Conservation (phyloP, 2,113 vertebrate species). For the Platichthys flesus region DNA sequence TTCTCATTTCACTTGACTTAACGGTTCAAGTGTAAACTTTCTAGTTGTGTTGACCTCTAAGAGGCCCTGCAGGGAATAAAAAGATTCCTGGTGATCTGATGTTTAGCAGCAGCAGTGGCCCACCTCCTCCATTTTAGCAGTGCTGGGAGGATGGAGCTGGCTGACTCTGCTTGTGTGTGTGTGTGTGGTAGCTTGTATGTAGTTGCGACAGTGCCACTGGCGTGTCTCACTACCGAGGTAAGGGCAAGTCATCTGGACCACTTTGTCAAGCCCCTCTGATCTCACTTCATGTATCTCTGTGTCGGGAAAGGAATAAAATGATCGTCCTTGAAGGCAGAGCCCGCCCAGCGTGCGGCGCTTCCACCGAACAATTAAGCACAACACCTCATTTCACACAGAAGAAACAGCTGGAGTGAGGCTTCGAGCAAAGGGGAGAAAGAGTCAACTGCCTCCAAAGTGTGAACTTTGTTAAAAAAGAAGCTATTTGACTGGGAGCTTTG, state of each 20-base stretch:
- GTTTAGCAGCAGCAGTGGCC: slow-evolving; percentile 72
- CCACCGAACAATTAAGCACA: slow-evolving; percentile 48
- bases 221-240: slow-evolving; percentile 20
- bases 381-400: slow-evolving; percentile 52
- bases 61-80: slow-evolving; percentile 66
- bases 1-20: slow-evolving; percentile 78
- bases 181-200: slow-evolving; percentile 3
- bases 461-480: slow-evolving; percentile 70
- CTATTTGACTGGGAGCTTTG: slow-evolving; percentile 65
- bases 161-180: slow-evolving; percentile 25
- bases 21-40: slow-evolving; percentile 77
- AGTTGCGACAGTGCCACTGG: slow-evolving; percentile 34
- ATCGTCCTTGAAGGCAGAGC: slow-evolving; percentile 35
- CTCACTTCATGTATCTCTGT: slow-evolving; percentile 32
- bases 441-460: slow-evolving; percentile 70
- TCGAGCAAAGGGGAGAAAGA: slow-evolving; percentile 63
- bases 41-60: slow-evolving; percentile 70
- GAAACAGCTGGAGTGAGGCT: slow-evolving; percentile 56
- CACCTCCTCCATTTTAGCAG: slow-evolving; percentile 66
- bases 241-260: slow-evolving; percentile 29
- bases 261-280: slow-evolving; percentile 53
- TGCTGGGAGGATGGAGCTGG: slow-evolving; percentile 54
- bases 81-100: slow-evolving; percentile 71
- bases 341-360: slow-evolving; percentile 23
- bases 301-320: slow-evolving; percentile 41